Percentiles rank a stretch among this genome's conserved stretches.
phyloP scores from a whole-genome alignment of 2,797 vertebrate genomes.

The Holocentrus rufus region DNA sequence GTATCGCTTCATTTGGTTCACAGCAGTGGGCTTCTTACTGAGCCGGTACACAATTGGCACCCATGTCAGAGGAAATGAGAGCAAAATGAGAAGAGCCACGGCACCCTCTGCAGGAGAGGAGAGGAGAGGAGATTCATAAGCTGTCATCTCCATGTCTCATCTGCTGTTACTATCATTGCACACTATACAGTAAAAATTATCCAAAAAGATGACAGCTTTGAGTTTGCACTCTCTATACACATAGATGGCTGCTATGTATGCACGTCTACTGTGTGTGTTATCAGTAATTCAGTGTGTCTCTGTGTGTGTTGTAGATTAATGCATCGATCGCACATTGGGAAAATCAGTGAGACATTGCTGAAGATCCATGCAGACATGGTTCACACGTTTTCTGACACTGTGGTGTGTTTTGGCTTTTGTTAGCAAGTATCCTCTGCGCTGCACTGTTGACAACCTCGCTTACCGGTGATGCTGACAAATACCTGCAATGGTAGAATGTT shows the following conservation, averaged over 20 bases:
- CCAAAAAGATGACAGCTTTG: not conserved
- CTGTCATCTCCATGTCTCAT: no score
- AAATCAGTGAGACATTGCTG: slow-evolving; percentile 4
- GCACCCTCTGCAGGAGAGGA: slow-evolving; percentile 79
- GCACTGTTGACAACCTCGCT: no score
- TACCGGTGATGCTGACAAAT: not conserved
- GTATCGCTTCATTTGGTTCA: slow-evolving; percentile 39
- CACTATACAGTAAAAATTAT: no score
- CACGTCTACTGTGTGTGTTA: not conserved
- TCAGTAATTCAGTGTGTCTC: not conserved
- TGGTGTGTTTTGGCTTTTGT: not conserved
- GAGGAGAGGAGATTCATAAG: not conserved
- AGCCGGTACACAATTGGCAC: slow-evolving; percentile 13
- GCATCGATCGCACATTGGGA: slow-evolving; percentile 3
- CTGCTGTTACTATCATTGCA: no score
- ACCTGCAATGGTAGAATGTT: not conserved
- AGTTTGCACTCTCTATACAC: not conserved
- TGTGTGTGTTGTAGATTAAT: no score
- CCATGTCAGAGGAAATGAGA: not conserved
- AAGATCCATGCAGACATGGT: not conserved
- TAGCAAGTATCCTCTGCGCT: not conserved
- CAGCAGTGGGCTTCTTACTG: slow-evolving; percentile 15
- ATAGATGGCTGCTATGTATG: no score
- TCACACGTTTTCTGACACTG: not conserved
- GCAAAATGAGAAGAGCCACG: slow-evolving; percentile 66